Percentiles rank a stretch among this genome's conserved stretches.
phyloP scores from a whole-genome alignment of 2,888 invertebrate species.

The Shargacucullia verbasci region DNA sequence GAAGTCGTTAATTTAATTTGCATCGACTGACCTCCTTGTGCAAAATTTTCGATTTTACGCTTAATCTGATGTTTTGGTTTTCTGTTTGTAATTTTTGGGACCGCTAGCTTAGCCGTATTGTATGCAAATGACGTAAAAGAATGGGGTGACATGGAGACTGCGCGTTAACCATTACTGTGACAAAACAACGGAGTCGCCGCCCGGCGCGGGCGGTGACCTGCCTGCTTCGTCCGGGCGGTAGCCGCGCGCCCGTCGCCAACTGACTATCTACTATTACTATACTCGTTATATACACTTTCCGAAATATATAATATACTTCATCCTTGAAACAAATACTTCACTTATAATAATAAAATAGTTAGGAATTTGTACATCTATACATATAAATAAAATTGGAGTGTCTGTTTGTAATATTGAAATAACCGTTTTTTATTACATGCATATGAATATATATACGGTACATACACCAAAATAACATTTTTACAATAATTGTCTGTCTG shows the following conservation, averaged over 20 bases:
- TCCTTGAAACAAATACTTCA: background rate
- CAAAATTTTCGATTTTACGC: constrained; percentile 52
- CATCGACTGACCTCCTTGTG: constrained; percentile 60
- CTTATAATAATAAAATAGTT: too few relatives aligned
- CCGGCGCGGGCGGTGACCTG: constrained; percentile 31
- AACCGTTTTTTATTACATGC: too few relatives aligned
- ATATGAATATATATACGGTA: too few relatives aligned
- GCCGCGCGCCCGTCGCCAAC: constrained; percentile 9
- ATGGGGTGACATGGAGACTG: constrained; percentile 57
- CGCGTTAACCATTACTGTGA: constrained; percentile 57
- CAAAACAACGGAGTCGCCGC: constrained; percentile 37
- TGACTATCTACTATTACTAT: too few relatives aligned
- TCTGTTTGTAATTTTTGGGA: constrained; percentile 63
- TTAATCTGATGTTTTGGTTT: constrained; percentile 58
- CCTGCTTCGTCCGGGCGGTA: background rate
- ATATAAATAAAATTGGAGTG: too few relatives aligned
- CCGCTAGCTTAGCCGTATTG: constrained; percentile 69
- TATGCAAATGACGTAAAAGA: constrained; percentile 70
- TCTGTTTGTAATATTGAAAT: too few relatives aligned
- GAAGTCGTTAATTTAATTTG: constrained; percentile 64
- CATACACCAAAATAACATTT: too few relatives aligned
- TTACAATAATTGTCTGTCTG: too few relatives aligned
- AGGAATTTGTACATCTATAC: too few relatives aligned
- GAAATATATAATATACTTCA: constrained; percentile 5
- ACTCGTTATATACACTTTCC: background rate